Conservation (phyloP, 2,888 invertebrate genomes). For the Lamellibrachia satsuma region DNA sequence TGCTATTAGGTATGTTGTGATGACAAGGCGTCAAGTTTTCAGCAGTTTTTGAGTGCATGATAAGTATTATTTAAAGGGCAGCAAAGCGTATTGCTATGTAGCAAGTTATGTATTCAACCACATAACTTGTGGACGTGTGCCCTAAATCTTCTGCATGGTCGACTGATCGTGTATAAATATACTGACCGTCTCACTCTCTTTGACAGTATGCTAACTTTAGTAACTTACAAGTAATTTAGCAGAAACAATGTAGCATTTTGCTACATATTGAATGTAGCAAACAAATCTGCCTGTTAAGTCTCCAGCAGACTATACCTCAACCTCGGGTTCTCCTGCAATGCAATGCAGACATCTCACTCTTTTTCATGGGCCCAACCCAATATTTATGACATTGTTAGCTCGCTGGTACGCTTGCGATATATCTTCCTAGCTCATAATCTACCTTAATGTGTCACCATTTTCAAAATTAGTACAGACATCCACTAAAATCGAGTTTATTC, state of each 20-base stretch:
- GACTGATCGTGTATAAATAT: neutral
- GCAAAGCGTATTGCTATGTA: neutral
- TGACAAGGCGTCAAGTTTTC: neutral
- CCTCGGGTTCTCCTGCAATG: neutral
- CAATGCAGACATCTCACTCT: neutral
- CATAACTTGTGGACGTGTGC: neutral
- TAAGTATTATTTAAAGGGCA: slow-evolving; percentile 5
- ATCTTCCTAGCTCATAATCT: neutral
- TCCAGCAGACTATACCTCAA: neutral
- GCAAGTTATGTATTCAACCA: neutral
- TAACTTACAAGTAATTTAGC: neutral
- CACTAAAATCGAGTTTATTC: neutral
- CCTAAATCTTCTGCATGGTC: neutral
- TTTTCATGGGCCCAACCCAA: neutral
- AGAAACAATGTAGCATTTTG: neutral
- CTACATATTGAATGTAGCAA: neutral
- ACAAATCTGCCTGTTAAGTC: neutral
- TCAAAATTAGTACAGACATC: neutral
- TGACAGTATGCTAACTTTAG: neutral
- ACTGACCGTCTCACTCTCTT: neutral
- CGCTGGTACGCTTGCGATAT: neutral
- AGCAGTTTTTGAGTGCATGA: neutral
- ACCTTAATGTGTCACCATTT: neutral
- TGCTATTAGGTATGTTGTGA: neutral
- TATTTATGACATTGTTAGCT: neutral